phyloP scores from a whole-genome alignment of 2,888 invertebrate species.

The Pecten maximus region DNA sequence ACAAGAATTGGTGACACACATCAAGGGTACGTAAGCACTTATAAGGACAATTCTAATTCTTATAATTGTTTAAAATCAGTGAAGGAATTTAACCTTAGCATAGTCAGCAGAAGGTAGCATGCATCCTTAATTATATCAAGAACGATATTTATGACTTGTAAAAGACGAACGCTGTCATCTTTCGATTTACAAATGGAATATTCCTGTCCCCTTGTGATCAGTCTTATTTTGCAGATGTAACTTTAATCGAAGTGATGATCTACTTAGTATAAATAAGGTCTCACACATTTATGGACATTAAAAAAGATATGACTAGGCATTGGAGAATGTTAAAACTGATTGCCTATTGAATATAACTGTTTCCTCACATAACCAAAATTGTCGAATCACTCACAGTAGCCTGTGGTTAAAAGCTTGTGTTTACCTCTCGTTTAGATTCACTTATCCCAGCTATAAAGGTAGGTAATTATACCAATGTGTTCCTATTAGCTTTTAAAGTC shows the following conservation, averaged over 20 bases:
- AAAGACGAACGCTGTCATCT: no score
- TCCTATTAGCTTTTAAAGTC: conserved; percentile 33
- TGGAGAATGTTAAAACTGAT: background rate
- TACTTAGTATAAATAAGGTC: background rate
- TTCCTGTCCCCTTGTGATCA: background rate
- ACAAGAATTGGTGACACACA: background rate
- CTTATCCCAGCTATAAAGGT: background rate
- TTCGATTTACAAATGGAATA: no score
- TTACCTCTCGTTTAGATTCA: background rate
- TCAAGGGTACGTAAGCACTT: no score
- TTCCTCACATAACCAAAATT: background rate
- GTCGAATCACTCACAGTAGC: background rate
- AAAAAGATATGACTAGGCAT: background rate
- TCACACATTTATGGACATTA: background rate
- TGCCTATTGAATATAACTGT: conserved; percentile 24
- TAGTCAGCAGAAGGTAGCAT: no score
- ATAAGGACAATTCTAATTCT: no score
- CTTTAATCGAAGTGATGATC: background rate
- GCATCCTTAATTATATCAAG: no score
- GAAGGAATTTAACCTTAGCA: no score
- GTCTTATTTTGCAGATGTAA: no score
- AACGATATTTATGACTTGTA: no score
- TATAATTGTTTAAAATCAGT: no score
- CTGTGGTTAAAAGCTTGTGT: background rate
- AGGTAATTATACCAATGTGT: background rate